phyloP scores from a whole-genome alignment of 64 coral and sea anemone species.

The Orbicella faveolata region DNA sequence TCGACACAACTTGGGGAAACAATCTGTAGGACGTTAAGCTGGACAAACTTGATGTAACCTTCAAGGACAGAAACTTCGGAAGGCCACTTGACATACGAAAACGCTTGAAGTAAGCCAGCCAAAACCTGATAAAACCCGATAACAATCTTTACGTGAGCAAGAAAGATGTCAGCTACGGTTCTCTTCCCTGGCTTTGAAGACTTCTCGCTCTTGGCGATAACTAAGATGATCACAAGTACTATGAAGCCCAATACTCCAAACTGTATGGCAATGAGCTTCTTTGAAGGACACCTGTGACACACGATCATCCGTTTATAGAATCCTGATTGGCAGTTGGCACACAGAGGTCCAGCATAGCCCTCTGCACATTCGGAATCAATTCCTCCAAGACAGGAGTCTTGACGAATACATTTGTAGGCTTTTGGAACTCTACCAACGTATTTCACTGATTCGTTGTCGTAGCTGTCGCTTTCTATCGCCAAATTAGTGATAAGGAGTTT shows the following conservation, averaged over 20 bases:
- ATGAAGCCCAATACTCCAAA: neutral
- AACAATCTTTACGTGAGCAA: constrained; percentile 35
- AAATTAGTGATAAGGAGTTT: neutral
- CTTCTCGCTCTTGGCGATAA: neutral
- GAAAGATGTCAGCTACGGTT: constrained; percentile 13
- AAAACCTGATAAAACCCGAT: constrained; percentile 52
- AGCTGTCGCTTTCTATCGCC: constrained; percentile 1
- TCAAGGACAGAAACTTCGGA: neutral
- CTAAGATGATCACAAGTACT: neutral
- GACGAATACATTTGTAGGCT: constrained; percentile 15
- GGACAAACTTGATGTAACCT: constrained; percentile 19
- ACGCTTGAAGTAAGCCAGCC: neutral
- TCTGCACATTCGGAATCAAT: constrained; percentile 8
- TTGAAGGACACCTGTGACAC: constrained; percentile 12
- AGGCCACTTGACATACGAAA: neutral
- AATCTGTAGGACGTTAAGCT: constrained; percentile 27
- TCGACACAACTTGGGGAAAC: constrained; percentile 8
- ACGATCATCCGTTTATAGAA: constrained; percentile 4
- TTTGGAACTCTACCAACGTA: constrained; percentile 12
- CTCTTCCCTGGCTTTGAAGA: neutral
- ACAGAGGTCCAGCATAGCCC: constrained; percentile 41
- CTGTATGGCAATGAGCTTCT: neutral
- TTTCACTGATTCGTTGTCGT: neutral
- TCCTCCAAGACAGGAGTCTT: constrained; percentile 46
- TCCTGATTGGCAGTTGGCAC: constrained; percentile 13